Conservation (phyloP, 1,140 invertebrate species). For the Tetraneura akinire region DNA sequence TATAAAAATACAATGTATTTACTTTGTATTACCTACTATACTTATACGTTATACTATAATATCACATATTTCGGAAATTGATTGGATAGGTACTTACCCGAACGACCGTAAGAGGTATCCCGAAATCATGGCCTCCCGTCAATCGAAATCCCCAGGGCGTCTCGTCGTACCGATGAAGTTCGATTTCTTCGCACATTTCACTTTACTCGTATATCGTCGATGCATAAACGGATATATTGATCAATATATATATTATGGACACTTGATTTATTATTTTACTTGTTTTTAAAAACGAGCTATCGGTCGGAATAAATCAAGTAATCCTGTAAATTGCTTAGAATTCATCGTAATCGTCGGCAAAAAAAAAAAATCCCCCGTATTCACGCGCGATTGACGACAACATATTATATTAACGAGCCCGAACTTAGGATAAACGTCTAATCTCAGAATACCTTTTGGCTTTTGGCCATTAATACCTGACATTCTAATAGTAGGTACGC, state of each 20-base stretch:
- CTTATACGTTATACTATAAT: no score
- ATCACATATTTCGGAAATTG: no score
- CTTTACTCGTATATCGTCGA: no score
- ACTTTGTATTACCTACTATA: no score
- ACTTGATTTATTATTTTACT: no score
- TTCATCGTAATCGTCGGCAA: conserved; percentile 32
- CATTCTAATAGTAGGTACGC: conserved; percentile 33
- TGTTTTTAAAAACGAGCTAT: no score
- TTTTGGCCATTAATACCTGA: conserved; percentile 44
- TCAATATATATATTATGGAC: no score
- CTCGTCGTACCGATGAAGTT: conserved; percentile 57
- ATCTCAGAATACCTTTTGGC: conserved; percentile 51
- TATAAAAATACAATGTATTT: no score
- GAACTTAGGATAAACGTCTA: background rate
- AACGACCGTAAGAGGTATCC: conserved; percentile 77
- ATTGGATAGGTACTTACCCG: conserved; percentile 75
- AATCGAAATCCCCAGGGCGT: conserved; percentile 86
- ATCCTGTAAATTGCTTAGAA: conserved; percentile 23
- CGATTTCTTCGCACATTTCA: conserved; percentile 56
- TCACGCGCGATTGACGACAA: background rate
- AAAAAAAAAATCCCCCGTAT: background rate
- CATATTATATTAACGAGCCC: background rate
- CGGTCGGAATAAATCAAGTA: background rate
- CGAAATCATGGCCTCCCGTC: conserved; percentile 80
- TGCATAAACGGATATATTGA: no score